Base-by-base conservation (phyloP, 1,140 invertebrate genomes). In the Euwallacea similis region DNA sequence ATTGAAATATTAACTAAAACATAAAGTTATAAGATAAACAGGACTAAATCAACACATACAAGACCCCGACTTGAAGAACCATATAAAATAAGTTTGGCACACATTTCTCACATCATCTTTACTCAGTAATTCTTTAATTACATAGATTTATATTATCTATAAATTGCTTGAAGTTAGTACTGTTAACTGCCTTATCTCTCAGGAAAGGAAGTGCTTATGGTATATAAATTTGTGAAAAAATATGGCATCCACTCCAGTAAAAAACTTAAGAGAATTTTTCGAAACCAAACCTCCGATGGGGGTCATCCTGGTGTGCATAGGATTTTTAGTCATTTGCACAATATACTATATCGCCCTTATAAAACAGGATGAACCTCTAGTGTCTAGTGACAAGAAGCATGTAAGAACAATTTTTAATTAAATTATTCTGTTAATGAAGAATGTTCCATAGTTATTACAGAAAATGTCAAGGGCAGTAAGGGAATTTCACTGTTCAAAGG, bases 291-390 rank as follows among this genome's bases (percentile, higher is more conserved):
- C 70, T 60, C 70, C 63, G 8, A 2, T 72, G 42, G 59, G 66
- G n/a, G 33, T 72, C 4, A 60, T 72, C 60, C 10, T 72, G 10
- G 7, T 72, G 9, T 72, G 70, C 43, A 60, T 72, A 47, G 44
- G 60, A 7, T 44, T 43, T 55, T 54, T 72, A 13, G 70, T 56
- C 7, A 64, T 61, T 6, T 72, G 63, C 2, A 72, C 70, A 15
- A 66, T 66, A 42, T 72, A 72, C 54, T 72, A 61, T 66, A 44
- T 64, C 16, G 66, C 66, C 56, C 15, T 66, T 41, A 66, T 72
- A 42, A 46, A 66, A 55, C 55, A 53, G 42, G 46, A 72, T 60
- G 64, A 41, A 16, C 58, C 64, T 11, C 50, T 44, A 8, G 47
- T 62, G 6, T 47, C 66, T 53, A 66, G 63, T 61, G 64, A 72